Evolutionary conservation across 2,113 vertebrate genomes (phyloP).

Genomic region (Accipiter cooperii): DNA sequence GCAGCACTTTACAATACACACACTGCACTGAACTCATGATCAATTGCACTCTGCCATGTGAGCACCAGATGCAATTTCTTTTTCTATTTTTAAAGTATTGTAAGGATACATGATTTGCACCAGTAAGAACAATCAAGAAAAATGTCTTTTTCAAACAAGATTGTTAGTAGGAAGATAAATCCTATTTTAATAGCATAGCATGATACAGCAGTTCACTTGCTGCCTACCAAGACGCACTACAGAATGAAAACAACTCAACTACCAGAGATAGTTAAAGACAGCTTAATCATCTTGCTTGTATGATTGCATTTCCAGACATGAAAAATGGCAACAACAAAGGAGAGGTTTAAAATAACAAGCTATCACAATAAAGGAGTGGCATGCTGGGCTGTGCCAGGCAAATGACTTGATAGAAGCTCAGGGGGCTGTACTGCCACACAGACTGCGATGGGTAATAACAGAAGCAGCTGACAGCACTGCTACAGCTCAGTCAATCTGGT

Average conservation of each 20-base stretch:
- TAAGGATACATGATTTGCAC: neutral
- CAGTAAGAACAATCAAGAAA: neutral
- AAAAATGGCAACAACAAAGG: neutral
- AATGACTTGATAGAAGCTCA: neutral
- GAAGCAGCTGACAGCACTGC: neutral
- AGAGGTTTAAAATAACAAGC: neutral
- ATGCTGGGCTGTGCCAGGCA: neutral
- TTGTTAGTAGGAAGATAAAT: neutral
- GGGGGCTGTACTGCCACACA: neutral
- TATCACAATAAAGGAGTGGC: neutral
- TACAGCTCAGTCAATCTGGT: neutral
- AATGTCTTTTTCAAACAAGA: neutral
- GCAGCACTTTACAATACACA: neutral
- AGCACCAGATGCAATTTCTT: neutral
- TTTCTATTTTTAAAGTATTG: neutral
- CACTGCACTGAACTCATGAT: neutral
- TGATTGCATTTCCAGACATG: neutral
- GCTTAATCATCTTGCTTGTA: neutral
- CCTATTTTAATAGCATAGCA: neutral
- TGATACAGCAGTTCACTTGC: neutral
- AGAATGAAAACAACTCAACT: neutral
- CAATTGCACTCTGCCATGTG: neutral
- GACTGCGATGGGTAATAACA: neutral
- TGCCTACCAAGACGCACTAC: neutral
- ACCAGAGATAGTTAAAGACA: neutral